phyloP scores from a whole-genome alignment of 2,888 invertebrate species.

The Drosophila falleni region DNA sequence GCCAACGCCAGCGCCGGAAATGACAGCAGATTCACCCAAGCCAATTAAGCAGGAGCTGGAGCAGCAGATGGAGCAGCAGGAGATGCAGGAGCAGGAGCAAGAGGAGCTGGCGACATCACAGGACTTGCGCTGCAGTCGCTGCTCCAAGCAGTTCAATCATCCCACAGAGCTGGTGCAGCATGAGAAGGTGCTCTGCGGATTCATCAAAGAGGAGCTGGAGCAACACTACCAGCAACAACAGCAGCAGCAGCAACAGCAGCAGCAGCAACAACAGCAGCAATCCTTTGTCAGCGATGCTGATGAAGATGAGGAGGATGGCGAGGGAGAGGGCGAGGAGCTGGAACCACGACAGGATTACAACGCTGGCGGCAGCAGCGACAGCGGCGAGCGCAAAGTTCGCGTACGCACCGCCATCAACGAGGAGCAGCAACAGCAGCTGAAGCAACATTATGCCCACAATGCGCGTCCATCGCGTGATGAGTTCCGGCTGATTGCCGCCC shows the following conservation, averaged over 20 bases:
- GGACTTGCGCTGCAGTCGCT: conserved; percentile 87
- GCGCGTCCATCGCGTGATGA: conserved; percentile 97
- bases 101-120: conserved; percentile 12
- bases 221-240: conserved; percentile 84
- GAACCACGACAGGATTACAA: conserved; percentile 79
- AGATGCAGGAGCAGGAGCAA: conserved; percentile 78
- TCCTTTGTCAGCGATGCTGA: conserved; percentile 88
- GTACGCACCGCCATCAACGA: conserved; percentile 97
- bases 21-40: conserved; percentile 39
- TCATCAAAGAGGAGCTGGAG: conserved; percentile 85
- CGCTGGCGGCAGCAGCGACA: conserved; percentile 85
- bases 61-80: conserved; percentile 41
- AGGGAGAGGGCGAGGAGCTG: conserved; percentile 31
- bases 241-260: conserved; percentile 65
- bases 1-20: conserved; percentile 78
- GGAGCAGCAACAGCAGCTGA: conserved; percentile 95
- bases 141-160: conserved; percentile 87
- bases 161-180: conserved; percentile 89
- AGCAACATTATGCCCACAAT: conserved; percentile 95
- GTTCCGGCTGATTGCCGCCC: conserved; percentile 94
- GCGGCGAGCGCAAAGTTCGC: conserved; percentile 91
- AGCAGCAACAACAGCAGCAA: conserved; percentile 49
- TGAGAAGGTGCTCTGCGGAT: conserved; percentile 88
- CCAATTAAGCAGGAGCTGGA: conserved; percentile 44
- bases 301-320: conserved; percentile 63